phyloP scores from a whole-genome alignment of 2,888 invertebrate genomes.

The Drosophila lacicola region DNA sequence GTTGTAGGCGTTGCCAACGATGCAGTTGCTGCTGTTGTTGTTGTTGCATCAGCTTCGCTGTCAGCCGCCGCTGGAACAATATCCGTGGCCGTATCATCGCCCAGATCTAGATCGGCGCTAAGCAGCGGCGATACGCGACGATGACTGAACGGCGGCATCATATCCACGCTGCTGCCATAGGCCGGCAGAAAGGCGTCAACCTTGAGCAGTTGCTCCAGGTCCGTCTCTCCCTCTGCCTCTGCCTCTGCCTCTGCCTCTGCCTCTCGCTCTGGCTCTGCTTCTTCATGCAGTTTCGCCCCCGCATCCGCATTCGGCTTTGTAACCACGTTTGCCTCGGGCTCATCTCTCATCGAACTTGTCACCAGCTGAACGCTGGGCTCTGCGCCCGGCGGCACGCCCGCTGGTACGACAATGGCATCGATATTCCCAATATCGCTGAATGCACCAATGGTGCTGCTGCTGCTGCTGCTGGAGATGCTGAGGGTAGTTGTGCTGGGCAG shows the following conservation, averaged over 20 bases:
- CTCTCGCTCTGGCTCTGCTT: constrained; percentile 1
- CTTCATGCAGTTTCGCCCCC: constrained; percentile 1
- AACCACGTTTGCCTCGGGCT: constrained; percentile 13
- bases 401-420: constrained; percentile 82
- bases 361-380: constrained; percentile 63
- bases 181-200: constrained; percentile 78
- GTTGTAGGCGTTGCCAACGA: constrained; percentile 16
- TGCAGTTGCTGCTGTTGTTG: constrained; percentile 26
- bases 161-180: constrained; percentile 49
- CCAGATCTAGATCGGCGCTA: constrained; percentile 48
- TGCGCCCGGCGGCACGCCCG: constrained; percentile 35
- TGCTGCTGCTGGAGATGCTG: constrained; percentile 33
- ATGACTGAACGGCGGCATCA: constrained; percentile 62
- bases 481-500: constrained; percentile 51
- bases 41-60: constrained; percentile 26
- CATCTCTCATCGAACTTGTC: constrained; percentile 57
- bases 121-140: constrained; percentile 72
- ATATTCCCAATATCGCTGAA: constrained; percentile 63
- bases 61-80: constrained; percentile 36
- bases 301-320: constrained; percentile 21
- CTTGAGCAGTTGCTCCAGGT: constrained; percentile 74
- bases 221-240: constrained; percentile 15
- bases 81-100: constrained; percentile 35
- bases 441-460: constrained; percentile 22
- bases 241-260: constrained; percentile 13